A percentile compares a stretch with the other conserved stretches of the same genome.
These are phyloP conservation scores for Drosophila nigromelanica DNA, from an alignment of 1,140 invertebrate species.

Conservation along the genomic window DNA sequence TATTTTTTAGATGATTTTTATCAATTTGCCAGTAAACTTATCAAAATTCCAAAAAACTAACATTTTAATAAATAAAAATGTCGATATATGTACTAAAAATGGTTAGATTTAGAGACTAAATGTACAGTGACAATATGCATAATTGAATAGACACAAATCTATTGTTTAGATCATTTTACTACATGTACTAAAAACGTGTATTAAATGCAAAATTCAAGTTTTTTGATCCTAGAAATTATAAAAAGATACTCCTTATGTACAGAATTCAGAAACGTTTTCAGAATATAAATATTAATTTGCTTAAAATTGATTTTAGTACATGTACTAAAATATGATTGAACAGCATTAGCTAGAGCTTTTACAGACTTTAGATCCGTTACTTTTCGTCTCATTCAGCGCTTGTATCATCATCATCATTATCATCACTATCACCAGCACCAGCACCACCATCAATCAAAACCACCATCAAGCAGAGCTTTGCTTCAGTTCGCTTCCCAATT, in stretches of 20 bases:
- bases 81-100: no score
- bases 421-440: constrained; percentile 18
- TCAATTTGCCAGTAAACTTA: no score
- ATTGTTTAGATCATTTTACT: background rate
- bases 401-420: constrained; percentile 22
- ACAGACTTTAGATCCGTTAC: constrained; percentile 19
- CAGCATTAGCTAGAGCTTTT: background rate
- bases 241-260: background rate
- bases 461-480: constrained; percentile 38
- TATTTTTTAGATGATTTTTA: no score
- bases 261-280: background rate
- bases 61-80: no score
- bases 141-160: no score
- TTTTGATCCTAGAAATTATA: no score
- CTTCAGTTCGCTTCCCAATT: constrained; percentile 34
- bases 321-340: background rate
- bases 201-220: background rate
- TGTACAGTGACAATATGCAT: no score
- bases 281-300: no score
- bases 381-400: constrained; percentile 38
- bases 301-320: background rate
- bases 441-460: constrained; percentile 14
- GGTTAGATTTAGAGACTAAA: no score
- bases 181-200: background rate
- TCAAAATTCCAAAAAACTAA: no score